phyloP scores from a whole-genome alignment of 2,797 vertebrate genomes.

The Chelonia mydas region DNA sequence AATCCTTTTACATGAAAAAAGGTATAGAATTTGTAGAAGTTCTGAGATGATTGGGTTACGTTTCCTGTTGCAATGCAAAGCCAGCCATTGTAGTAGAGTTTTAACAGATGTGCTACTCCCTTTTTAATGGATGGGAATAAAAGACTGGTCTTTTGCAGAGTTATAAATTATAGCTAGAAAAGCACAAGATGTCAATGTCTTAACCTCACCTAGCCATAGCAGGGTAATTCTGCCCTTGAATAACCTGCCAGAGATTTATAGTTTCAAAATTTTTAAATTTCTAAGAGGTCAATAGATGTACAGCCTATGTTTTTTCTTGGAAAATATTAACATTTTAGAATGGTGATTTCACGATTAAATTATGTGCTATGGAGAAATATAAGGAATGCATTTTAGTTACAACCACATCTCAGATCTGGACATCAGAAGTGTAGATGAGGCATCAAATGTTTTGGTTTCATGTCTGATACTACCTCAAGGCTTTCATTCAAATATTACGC shows the following conservation, averaged over 20 bases:
- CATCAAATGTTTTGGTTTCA: background rate
- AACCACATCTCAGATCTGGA: background rate
- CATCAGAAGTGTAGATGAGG: background rate
- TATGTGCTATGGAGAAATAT: background rate
- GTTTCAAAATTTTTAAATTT: slow-evolving; percentile 57
- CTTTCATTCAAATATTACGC: background rate
- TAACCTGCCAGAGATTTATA: slow-evolving; percentile 65
- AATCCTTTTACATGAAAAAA: slow-evolving; percentile 78
- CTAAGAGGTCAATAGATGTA: slow-evolving; percentile 12
- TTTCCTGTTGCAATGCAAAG: slow-evolving; percentile 80
- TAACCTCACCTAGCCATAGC: slow-evolving; percentile 71
- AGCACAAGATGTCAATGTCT: slow-evolving; percentile 72
- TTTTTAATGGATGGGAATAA: slow-evolving; percentile 71
- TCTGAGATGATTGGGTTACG: slow-evolving; percentile 82
- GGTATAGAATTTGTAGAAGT: slow-evolving; percentile 77
- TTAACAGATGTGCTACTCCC: slow-evolving; percentile 81
- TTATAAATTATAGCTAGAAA: slow-evolving; percentile 75
- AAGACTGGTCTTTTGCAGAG: slow-evolving; percentile 68
- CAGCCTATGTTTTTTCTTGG: background rate
- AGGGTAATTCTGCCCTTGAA: slow-evolving; percentile 65
- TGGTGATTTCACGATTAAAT: background rate
- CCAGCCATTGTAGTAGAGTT: slow-evolving; percentile 78
- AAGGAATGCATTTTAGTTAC: background rate
- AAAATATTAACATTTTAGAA: slow-evolving; percentile 49
- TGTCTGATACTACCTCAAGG: background rate